Base-by-base conservation (phyloP, 2,113 vertebrate genomes). In the Argyrosomus japonicus region DNA sequence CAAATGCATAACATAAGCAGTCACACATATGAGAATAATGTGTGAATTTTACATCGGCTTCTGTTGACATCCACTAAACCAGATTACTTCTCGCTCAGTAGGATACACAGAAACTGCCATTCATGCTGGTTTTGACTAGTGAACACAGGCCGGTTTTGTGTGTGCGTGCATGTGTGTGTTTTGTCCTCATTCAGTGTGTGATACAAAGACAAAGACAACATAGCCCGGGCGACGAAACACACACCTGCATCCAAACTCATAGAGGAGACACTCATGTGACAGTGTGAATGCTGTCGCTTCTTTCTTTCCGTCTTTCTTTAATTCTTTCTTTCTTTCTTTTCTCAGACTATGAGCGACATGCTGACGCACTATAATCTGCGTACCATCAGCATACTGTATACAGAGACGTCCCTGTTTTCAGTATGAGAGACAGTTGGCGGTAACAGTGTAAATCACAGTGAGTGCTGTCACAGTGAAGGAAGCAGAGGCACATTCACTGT, bases 401-500 rank as follows among this genome's bases (percentile, higher is more conserved):
- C 90, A 93, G 89, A 90, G 86, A 47, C 27, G 68, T 47, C 83
- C 79, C 69, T 93, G 91, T 93, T 27, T 63, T 45, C 84, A 60
- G 77, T 53, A 51, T 85, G 88, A 58, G 80, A 84, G 89, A 83
- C 90, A 89, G 89, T 92, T 89, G 92, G 87, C 40, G 54, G 64
- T 81, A 83, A 82, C 87, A 75, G 88, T 91, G 86, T 85, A 88
- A 88, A 82, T 91, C 89, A 87, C 90, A 89, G 87, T 73, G 84
- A 85, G 84, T 78, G 83, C 83, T 84, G 90, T 86, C 82, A 84
- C 86, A 92, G 86, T 77, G 79, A 89, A 91, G 80, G 75, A 64
- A 90, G 91, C 91, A 90, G 89, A 90, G 88, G 29, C 91, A 90
- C 91, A 89, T 87, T 91, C 89, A 86, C 87, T 90, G 89, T 86